Percentiles rank a stretch among this genome's conserved stretches.
These are phyloP conservation scores for Pimpla rufipes DNA, from an alignment of 2,888 invertebrate species.

Conservation along the genomic window DNA sequence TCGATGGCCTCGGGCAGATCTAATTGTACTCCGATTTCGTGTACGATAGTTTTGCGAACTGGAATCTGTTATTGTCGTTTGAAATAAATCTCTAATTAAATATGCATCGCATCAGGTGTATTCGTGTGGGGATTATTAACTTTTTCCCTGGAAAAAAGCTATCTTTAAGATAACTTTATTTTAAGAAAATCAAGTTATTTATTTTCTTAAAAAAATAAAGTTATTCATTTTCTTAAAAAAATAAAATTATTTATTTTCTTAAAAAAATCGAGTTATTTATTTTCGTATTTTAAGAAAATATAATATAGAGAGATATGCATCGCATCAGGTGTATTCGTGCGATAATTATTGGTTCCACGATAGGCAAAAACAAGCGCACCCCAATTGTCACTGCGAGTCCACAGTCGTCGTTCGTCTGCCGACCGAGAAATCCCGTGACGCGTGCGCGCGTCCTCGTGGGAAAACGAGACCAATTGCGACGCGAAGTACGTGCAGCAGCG, in stretches of 20 bases:
- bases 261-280: too few relatives aligned
- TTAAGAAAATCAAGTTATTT: too few relatives aligned
- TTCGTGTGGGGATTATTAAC: neutral
- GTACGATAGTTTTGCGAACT: neutral
- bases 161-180: too few relatives aligned
- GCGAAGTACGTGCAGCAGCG: conserved; percentile 8
- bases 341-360: neutral
- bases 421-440: conserved; percentile 16
- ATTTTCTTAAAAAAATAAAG: too few relatives aligned
- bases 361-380: too few relatives aligned
- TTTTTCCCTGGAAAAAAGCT: neutral
- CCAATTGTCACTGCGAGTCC: neutral
- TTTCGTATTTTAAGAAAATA: too few relatives aligned
- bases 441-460: neutral
- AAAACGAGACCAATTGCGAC: conserved; percentile 26
- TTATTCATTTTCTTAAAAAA: too few relatives aligned
- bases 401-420: neutral
- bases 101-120: neutral
- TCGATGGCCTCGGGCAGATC: neutral
- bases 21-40: neutral
- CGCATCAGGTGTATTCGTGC: neutral
- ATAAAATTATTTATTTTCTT: too few relatives aligned
- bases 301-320: too few relatives aligned
- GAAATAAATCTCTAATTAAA: neutral
- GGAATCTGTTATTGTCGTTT: neutral